Evolutionary conservation across 2,113 vertebrate species (phyloP).

Genomic region (Ophthalmotilapia sp.): DNA sequence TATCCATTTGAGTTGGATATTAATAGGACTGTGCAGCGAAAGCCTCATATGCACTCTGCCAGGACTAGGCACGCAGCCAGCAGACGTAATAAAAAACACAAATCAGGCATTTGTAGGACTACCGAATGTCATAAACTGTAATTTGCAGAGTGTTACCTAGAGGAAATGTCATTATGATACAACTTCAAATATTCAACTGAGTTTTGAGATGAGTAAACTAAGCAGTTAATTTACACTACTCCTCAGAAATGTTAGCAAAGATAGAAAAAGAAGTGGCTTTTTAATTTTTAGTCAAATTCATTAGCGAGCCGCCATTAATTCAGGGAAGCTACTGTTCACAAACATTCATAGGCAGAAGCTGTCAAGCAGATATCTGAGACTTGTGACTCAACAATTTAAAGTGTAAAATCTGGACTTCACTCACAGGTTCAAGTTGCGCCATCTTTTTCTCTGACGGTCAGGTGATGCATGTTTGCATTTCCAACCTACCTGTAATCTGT

Average conservation of each 20-base stretch:
- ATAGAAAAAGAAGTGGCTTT: background rate
- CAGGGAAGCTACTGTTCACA: background rate
- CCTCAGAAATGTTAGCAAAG: background rate
- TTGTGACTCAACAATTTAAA: background rate
- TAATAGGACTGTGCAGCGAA: background rate
- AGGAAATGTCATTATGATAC: slow-evolving; percentile 40
- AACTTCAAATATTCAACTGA: slow-evolving; percentile 26
- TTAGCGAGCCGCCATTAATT: background rate
- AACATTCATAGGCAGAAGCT: background rate
- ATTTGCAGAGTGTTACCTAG: slow-evolving; percentile 39
- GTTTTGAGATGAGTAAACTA: slow-evolving; percentile 35
- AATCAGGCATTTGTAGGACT: slow-evolving; percentile 26
- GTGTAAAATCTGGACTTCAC: slow-evolving; percentile 5
- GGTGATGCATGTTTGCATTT: background rate
- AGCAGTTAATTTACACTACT: slow-evolving; percentile 17
- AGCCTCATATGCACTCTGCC: background rate
- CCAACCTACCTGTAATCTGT: slow-evolving; percentile 92
- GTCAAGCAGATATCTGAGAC: background rate
- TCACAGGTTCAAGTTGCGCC: background rate
- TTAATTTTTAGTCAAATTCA: background rate
- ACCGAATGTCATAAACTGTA: slow-evolving; percentile 39
- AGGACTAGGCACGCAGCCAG: slow-evolving; percentile 23
- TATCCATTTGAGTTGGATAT: slow-evolving; percentile 10
- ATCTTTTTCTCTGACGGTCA: background rate
- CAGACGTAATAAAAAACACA: slow-evolving; percentile 19